These are phyloP conservation scores for Proterorhinus semilunaris DNA, from an alignment of 2,113 vertebrate species.

Conservation along the genomic window DNA sequence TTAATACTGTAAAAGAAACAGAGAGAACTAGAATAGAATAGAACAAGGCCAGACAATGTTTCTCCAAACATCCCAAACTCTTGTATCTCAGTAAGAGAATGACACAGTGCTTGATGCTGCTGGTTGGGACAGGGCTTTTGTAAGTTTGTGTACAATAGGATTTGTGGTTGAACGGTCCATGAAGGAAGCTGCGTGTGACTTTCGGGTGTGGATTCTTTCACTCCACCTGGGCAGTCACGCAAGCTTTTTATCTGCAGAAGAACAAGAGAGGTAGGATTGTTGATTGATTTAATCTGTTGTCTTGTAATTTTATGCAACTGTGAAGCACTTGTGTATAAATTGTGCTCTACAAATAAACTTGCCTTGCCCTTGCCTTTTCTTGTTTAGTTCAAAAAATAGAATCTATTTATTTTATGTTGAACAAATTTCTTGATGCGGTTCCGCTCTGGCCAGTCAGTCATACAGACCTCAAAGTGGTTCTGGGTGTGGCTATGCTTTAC, in stretches of 20 bases:
- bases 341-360: no score
- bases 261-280: constrained; percentile 19
- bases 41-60: neutral
- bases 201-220: constrained; percentile 18
- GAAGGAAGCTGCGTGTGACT: constrained; percentile 24
- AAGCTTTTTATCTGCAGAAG: neutral
- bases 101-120: constrained; percentile 10
- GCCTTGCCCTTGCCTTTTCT: no score
- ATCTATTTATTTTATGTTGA: constrained; percentile 9
- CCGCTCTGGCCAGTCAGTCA: constrained; percentile 21
- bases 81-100: constrained; percentile 22
- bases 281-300: no score
- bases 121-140: constrained; percentile 7
- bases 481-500: constrained; percentile 38
- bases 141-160: constrained; percentile 5
- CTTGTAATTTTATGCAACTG: no score
- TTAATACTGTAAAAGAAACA: no score
- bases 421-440: constrained; percentile 5
- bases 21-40: no score
- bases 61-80: constrained; percentile 15
- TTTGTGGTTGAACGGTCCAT: constrained; percentile 12
- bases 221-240: constrained; percentile 26
- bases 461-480: constrained; percentile 13
- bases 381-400: neutral
- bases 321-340: no score